Evolutionary conservation across 1,140 invertebrate genomes (phyloP).

Genomic region (Leptonema lineaticorne): DNA sequence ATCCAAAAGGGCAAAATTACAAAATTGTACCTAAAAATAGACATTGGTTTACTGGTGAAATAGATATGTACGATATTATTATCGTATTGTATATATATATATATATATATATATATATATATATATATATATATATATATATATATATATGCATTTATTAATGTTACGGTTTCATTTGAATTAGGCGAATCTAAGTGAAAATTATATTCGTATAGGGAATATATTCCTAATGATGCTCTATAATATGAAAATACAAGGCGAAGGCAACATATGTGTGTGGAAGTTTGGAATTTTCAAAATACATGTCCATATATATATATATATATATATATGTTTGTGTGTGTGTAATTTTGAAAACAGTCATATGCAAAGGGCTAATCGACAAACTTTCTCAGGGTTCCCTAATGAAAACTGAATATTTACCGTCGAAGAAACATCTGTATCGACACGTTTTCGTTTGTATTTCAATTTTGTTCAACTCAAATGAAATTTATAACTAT

Average conservation of each 20-base stretch:
- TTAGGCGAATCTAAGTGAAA: slow-evolving; percentile 6
- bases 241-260: not conserved
- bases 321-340: not conserved
- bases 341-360: slow-evolving; percentile 17
- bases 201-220: slow-evolving; percentile 9
- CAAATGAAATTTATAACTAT: too few relatives aligned
- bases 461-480: too few relatives aligned
- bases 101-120: too few relatives aligned
- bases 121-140: not conserved
- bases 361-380: slow-evolving; percentile 4
- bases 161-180: too few relatives aligned
- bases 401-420: slow-evolving; percentile 15
- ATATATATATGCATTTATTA: not conserved
- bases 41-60: too few relatives aligned
- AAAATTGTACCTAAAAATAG: too few relatives aligned
- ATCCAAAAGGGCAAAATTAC: too few relatives aligned
- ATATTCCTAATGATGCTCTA: slow-evolving; percentile 10
- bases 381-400: slow-evolving; percentile 9
- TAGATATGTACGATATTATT: too few relatives aligned
- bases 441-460: not conserved
- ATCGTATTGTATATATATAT: too few relatives aligned
- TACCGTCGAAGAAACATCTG: slow-evolving; percentile 3
- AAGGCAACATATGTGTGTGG: slow-evolving; percentile 11
- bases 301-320: not conserved
- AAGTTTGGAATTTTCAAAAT: not conserved